Conservation (phyloP, 1,140 invertebrate species). For the Tenebrio molitor region DNA sequence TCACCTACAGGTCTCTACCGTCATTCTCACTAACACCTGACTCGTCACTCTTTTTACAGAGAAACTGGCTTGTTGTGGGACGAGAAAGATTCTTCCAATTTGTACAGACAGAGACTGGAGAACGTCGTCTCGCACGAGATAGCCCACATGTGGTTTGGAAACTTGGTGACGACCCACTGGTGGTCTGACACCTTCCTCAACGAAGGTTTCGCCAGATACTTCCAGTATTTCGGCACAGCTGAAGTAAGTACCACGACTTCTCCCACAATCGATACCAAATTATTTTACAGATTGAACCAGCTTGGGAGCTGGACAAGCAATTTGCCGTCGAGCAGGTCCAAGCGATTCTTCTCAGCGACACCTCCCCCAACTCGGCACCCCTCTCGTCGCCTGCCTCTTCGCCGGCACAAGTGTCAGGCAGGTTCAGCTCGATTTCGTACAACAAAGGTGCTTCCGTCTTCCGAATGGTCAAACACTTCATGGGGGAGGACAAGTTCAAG, state of each 20-base stretch:
- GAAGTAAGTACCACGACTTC: too few relatives aligned
- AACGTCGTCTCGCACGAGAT: conserved; percentile 73
- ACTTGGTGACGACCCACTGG: conserved; percentile 73
- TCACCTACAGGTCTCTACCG: conserved; percentile 91
- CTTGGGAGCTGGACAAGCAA: conserved; percentile 62
- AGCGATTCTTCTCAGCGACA: conserved; percentile 74
- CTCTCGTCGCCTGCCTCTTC: conserved; percentile 66
- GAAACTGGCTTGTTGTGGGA: conserved; percentile 72
- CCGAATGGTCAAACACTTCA: conserved; percentile 81
- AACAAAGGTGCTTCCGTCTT: conserved; percentile 79
- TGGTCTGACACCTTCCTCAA: conserved; percentile 67
- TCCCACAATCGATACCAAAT: too few relatives aligned
- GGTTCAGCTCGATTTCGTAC: conserved; percentile 74
- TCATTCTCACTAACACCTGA: neutral
- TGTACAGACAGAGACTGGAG: conserved; percentile 65
- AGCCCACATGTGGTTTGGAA: conserved; percentile 78
- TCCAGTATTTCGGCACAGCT: conserved; percentile 58
- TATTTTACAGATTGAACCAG: conserved; percentile 20
- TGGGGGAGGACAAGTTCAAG: conserved; percentile 75
- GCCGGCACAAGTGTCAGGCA: conserved; percentile 68
- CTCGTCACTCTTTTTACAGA: conserved; percentile 65
- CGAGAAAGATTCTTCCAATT: conserved; percentile 59
- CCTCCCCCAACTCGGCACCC: conserved; percentile 51
- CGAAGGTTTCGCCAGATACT: conserved; percentile 67
- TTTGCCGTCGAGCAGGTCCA: conserved; percentile 77